Evolutionary conservation across 2,888 invertebrate species (phyloP).

Genomic region (Paralinhomoeus sp.): DNA sequence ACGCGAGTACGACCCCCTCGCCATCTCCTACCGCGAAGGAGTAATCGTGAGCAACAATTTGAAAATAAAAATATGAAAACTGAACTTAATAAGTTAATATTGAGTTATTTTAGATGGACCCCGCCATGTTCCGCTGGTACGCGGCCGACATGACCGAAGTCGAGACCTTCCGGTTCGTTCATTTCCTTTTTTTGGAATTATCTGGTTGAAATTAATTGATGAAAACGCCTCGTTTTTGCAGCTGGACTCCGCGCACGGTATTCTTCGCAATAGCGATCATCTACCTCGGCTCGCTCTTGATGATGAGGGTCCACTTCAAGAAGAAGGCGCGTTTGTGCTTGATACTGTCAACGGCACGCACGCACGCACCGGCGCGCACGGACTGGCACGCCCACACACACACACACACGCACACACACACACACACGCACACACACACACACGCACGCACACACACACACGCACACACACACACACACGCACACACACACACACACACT

Average conservation of each 20-base stretch:
- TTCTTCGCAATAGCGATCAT: neutral
- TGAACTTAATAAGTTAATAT: neutral
- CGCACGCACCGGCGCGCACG: too few species aligned
- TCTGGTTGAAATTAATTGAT: too few species aligned
- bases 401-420: too few species aligned
- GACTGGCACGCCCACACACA: too few species aligned
- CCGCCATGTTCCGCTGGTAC: constrained; percentile 26
- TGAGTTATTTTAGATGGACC: constrained; percentile 17
- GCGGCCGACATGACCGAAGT: constrained; percentile 23
- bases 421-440: too few species aligned
- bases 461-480: too few species aligned
- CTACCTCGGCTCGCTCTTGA: neutral
- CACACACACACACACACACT: neutral
- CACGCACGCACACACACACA: too few species aligned
- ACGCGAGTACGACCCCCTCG: constrained; percentile 21
- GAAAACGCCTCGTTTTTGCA: too few species aligned
- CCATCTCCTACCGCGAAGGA: constrained; percentile 20
- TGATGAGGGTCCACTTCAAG: neutral
- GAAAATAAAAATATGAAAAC: neutral
- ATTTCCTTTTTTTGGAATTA: too few species aligned
- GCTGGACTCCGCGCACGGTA: constrained; percentile 16
- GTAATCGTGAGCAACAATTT: constrained; percentile 2
- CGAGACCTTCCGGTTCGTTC: constrained; percentile 21
- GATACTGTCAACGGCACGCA: too few species aligned
- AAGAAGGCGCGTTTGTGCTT: neutral